phyloP scores from a whole-genome alignment of 2,113 vertebrate genomes.

The Poicephalus gulielmi region DNA sequence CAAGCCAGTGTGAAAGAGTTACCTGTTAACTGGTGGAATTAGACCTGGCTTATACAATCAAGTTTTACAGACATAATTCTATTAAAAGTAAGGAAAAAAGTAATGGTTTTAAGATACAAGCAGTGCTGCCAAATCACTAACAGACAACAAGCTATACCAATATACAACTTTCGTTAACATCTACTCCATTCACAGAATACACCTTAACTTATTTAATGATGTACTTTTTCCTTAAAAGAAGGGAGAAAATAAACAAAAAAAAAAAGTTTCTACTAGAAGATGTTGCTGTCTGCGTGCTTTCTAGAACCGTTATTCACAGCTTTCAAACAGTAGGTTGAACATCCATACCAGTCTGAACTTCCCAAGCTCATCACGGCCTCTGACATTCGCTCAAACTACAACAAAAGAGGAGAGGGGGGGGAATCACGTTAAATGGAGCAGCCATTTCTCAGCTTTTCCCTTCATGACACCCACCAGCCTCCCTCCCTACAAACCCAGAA shows the following conservation, averaged over 20 bases:
- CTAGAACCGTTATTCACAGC: not conserved
- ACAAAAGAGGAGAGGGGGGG: not conserved
- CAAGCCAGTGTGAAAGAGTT: not conserved
- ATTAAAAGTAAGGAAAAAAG: not conserved
- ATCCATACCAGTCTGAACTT: not conserved
- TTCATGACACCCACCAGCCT: not conserved
- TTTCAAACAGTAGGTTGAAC: not conserved
- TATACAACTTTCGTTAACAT: not conserved
- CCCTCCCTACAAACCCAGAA: not conserved
- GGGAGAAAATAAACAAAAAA: not conserved
- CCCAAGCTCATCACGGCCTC: not conserved
- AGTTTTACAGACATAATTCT: not conserved
- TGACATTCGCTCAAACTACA: constrained; percentile 15
- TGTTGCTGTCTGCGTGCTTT: not conserved
- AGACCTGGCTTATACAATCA: not conserved
- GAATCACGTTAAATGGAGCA: not conserved
- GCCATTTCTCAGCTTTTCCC: constrained; percentile 15
- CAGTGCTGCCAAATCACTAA: not conserved
- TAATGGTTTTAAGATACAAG: not conserved
- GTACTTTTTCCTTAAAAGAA: not conserved
- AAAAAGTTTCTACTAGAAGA: not conserved
- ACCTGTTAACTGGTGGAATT: not conserved
- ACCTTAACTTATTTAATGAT: not conserved
- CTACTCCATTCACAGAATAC: not conserved
- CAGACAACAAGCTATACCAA: not conserved